Evolutionary conservation across 2,888 invertebrate genomes (phyloP), one percentile per base, ranked within the genome.

Genomic region (Lamproptera curius): DNA sequence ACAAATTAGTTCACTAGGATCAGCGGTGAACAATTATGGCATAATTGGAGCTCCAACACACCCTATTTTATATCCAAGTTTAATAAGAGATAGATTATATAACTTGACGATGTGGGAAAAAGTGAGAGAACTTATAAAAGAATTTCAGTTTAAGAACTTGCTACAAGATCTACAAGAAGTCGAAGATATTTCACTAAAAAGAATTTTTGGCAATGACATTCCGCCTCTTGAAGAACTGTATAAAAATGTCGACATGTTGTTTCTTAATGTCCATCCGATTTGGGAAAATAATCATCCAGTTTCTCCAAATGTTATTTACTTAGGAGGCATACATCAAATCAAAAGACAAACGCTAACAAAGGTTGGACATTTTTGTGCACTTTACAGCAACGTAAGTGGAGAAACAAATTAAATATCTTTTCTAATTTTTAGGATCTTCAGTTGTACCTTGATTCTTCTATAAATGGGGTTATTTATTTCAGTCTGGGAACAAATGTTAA

Each of bases 391-490:
- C n/a, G n/a, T n/a, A n/a, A n/a, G n/a, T n/a, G n/a, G n/a, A n/a
- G n/a, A n/a, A n/a, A n/a, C n/a, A n/a, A n/a, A n/a, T n/a, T n/a
- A n/a, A n/a, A n/a, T n/a, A n/a, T n/a, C n/a, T n/a, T n/a, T n/a
- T n/a, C n/a, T n/a, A n/a, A 20, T 6, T 31, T 31, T 31, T 31
- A 78, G 75, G 72, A 73, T 16, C 52, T 81, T 0, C 64, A 79
- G 54, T 44, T 55, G 0, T 80, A 68, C 51, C 53, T 82, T 9
- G 75, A 78, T 41, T 62, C 63, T 0, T 73, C 80, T 2, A 63
- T 65, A 14, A 56, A 72, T 11, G 83, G 82, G 0, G 76, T 79
- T 0, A 69, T 84, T 14, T 77, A 73, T 51, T 67, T 84, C 42
- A 82, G 82, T 54, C 65, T 81, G 11, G 31, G 31, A 5, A 31